These are phyloP conservation scores for Ptychochromis oligacanthus DNA, from an alignment of 2,113 vertebrate genomes.

Conservation along the genomic window DNA sequence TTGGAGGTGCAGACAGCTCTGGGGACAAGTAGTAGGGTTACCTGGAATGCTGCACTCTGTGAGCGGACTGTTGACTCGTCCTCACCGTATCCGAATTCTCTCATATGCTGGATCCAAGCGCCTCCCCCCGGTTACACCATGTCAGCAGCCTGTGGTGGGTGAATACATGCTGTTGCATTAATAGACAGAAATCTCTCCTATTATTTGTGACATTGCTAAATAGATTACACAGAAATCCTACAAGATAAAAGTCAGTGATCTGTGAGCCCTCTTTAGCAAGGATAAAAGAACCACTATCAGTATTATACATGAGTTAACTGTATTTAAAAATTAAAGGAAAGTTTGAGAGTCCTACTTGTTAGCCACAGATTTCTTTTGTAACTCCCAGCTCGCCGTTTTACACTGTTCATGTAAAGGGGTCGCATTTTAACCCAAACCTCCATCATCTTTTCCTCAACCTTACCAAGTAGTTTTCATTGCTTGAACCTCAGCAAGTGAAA, in stretches of 20 bases:
- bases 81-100: no score
- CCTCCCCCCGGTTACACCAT: no score
- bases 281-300: no score
- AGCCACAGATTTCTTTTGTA: background rate
- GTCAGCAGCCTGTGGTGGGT: no score
- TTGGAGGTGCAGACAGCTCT: no score
- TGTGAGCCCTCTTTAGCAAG: no score
- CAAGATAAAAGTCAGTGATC: background rate
- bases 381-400: no score
- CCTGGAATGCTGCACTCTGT: no score
- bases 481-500: background rate
- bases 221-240: background rate
- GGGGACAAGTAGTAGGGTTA: no score
- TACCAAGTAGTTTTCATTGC: background rate
- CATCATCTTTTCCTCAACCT: no score
- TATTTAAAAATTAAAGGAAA: background rate
- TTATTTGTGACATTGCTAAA: background rate
- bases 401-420: background rate
- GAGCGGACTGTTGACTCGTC: no score
- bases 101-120: no score
- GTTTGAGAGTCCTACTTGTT: background rate
- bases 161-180: background rate
- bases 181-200: background rate
- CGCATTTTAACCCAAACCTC: background rate
- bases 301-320: fast-evolving